Evolutionary conservation across 1,140 invertebrate genomes (phyloP), one percentile per base, ranked within the genome.

Genomic region (Berghia stephanieae): DNA sequence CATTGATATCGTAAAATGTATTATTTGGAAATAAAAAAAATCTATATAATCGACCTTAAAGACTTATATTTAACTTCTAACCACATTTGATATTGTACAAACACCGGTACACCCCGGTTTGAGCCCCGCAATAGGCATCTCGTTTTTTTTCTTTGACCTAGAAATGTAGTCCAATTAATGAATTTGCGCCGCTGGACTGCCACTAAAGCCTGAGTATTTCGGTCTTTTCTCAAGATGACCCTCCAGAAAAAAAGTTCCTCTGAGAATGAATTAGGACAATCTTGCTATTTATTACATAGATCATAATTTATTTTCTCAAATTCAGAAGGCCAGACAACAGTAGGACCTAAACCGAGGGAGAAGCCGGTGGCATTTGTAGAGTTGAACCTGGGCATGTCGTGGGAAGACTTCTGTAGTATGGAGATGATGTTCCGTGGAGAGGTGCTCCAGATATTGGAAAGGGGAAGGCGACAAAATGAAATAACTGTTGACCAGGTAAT

Each of bases 401-500:
- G 85, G 83, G 21, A n/a, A 18, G 82, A 84, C 31, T 88, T 85
- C 79, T 87, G 86, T 78, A 34, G 42, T 13, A 44, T 75, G 3
- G 78, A 81, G 55, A 36, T 46, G 0, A 68, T 34, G 0, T 85
- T 88, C 72, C 80, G 80, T n/a, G 49, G 60, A 31, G 79, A 83
- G 24, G 78, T 88, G 31, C 71, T 80, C n/a, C 75, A 83, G 4
- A 83, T 86, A 31, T 44, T 83, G n/a, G 38, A n/a, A 24, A 34
- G 70, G 21, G 40, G 55, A 13, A 46, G 52, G 24, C 24, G 79
- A 46, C 44, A 57, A n/a, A 57, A 78, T 10, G 46, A 55, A 13
- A 70, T 79, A 13, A 49, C 79, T 2, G 43, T 74, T 18, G 79
- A 81, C 36, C 80, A 82, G 80, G 75, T 73, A 2, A 13, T 27